A percentile compares a stretch with the other conserved stretches of the same genome.
phyloP scores from a whole-genome alignment of 2,888 invertebrate species.

The Stenchaetothrips biformis region DNA sequence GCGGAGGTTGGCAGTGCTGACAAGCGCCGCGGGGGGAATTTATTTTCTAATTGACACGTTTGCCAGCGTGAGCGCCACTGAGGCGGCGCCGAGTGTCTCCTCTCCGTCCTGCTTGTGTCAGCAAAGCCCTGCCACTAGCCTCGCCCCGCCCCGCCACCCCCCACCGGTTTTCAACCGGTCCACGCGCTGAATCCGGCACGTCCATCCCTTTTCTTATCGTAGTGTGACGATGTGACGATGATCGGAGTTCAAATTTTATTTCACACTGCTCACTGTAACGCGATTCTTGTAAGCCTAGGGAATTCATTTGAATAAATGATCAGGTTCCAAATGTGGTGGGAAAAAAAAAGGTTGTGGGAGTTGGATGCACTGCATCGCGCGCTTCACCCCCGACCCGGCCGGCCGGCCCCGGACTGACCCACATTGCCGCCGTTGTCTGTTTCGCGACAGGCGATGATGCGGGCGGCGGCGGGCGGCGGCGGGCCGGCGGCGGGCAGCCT shows the following conservation, averaged over 20 bases:
- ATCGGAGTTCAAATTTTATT: no score
- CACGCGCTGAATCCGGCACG: no score
- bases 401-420: background rate
- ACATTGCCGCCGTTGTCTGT: background rate
- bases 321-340: background rate
- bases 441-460: background rate
- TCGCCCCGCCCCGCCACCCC: no score
- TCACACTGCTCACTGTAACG: no score
- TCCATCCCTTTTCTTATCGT: no score
- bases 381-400: background rate
- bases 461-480: no score
- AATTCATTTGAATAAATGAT: no score
- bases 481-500: no score
- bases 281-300: no score
- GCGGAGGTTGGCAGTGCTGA: background rate
- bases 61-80: conserved; percentile 1
- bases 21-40: conserved; percentile 5
- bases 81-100: background rate
- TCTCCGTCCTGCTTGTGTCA: background rate
- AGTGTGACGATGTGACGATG: no score
- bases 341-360: background rate
- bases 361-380: background rate
- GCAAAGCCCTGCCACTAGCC: background rate
- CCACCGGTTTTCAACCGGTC: no score
- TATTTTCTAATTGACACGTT: conserved; percentile 25